These are phyloP conservation scores for Zaprionus obscuricornis DNA, from an alignment of 2,888 invertebrate genomes.

Conservation along the genomic window DNA sequence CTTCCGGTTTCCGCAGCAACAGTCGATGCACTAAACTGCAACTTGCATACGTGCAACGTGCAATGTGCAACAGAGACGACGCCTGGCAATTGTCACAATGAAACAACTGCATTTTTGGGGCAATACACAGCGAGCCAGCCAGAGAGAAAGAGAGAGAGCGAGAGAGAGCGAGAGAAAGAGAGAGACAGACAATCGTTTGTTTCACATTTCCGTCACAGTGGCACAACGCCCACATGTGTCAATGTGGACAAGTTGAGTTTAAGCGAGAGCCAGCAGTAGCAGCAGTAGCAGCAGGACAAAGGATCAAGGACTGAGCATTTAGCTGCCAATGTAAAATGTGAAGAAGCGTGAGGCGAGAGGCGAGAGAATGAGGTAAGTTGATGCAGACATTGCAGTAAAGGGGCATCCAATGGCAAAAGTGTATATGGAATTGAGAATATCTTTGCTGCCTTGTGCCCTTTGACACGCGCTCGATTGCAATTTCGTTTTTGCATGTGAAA, in stretches of 20 bases:
- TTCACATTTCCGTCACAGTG: slow-evolving; percentile 74
- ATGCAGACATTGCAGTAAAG: no score
- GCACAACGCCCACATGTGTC: slow-evolving; percentile 68
- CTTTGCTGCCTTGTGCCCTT: slow-evolving; percentile 62
- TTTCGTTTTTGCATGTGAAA: slow-evolving; percentile 61
- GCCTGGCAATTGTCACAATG: slow-evolving; percentile 67
- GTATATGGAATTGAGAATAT: slow-evolving; percentile 31
- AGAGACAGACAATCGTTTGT: slow-evolving; percentile 45
- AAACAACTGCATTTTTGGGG: slow-evolving; percentile 74
- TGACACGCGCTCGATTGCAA: slow-evolving; percentile 69
- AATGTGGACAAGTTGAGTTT: slow-evolving; percentile 76
- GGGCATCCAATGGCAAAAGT: no score
- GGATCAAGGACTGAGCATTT: slow-evolving; percentile 20
- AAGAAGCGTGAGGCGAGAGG: slow-evolving; percentile 9
- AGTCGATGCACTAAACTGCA: slow-evolving; percentile 31
- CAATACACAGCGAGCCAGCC: slow-evolving; percentile 5
- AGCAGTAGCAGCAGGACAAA: slow-evolving; percentile 37
- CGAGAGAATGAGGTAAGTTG: not conserved
- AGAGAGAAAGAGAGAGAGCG: not conserved
- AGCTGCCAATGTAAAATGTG: slow-evolving; percentile 18
- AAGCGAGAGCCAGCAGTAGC: slow-evolving; percentile 43
- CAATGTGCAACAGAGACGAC: slow-evolving; percentile 31
- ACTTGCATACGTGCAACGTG: slow-evolving; percentile 29
- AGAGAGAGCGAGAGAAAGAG: not conserved
- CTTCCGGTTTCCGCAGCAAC: slow-evolving; percentile 72